Evolutionary conservation across 2,888 invertebrate genomes (phyloP).

Genomic region (Pilophorus perplexus): DNA sequence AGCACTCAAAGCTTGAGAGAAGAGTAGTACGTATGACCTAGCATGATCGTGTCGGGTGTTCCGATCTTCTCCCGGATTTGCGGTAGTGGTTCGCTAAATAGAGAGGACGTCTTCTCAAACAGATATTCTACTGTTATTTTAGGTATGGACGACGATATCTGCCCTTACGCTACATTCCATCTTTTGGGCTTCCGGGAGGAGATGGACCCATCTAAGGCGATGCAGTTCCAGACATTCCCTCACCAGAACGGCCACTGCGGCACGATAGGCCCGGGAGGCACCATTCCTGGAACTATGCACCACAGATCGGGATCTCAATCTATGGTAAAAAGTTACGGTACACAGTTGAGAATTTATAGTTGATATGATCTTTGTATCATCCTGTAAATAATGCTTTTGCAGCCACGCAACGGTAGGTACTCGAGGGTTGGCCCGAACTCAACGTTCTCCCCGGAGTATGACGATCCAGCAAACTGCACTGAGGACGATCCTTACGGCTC

Average conservation of each 20-base stretch:
- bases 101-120: no score
- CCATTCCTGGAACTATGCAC: conserved; percentile 62
- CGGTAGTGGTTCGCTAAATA: no score
- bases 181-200: conserved; percentile 91
- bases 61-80: no score
- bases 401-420: conserved; percentile 61
- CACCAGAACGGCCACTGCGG: conserved; percentile 72
- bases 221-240: conserved; percentile 85
- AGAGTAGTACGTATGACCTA: no score
- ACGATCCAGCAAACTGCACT: conserved; percentile 89
- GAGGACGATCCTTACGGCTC: conserved; percentile 90
- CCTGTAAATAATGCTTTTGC: conserved; percentile 25
- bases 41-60: no score
- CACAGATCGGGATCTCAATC: conserved; percentile 86
- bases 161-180: conserved; percentile 96
- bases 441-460: conserved; percentile 74
- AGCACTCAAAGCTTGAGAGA: no score
- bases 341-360: background rate
- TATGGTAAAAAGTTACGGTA: conserved; percentile 60
- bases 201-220: conserved; percentile 88
- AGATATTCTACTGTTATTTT: no score
- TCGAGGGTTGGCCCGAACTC: conserved; percentile 67
- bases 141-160: conserved; percentile 95
- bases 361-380: background rate
- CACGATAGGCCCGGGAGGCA: conserved; percentile 75